These are phyloP conservation scores for Odontomyia ornata DNA, from an alignment of 2,888 invertebrate genomes.

Conservation along the genomic window DNA sequence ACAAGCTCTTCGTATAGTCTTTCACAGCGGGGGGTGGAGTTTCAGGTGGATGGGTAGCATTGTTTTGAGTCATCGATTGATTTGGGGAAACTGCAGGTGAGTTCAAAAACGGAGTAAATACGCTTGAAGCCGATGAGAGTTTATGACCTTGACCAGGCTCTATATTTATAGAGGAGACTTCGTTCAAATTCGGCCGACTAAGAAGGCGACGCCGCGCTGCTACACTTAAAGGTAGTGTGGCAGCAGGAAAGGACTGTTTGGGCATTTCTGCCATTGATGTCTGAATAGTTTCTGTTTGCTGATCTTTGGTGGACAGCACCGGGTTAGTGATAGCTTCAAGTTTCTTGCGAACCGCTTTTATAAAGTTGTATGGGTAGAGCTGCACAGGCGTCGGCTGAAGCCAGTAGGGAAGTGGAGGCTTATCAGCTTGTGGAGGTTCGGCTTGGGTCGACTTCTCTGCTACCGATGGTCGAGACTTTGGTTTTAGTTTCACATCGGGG, in stretches of 20 bases:
- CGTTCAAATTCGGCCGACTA: not conserved
- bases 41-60: not conserved
- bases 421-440: conserved; percentile 37
- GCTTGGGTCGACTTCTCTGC: conserved; percentile 51
- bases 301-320: conserved; percentile 8
- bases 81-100: conserved; percentile 3
- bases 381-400: conserved; percentile 62
- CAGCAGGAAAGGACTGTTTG: not conserved
- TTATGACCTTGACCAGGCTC: conserved; percentile 2
- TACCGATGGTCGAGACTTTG: conserved; percentile 1
- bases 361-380: conserved; percentile 70
- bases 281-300: not conserved
- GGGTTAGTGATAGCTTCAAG: conserved; percentile 60
- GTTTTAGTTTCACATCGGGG: conserved; percentile 48
- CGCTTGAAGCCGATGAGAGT: conserved; percentile 25
- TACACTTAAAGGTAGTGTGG: not conserved
- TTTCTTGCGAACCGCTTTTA: conserved; percentile 70
- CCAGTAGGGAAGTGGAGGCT: conserved; percentile 59
- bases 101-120: conserved; percentile 5
- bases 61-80: not conserved
- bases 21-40: not conserved
- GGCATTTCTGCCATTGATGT: not conserved
- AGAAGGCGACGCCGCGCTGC: conserved; percentile 19
- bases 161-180: conserved; percentile 17
- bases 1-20: conserved; percentile 47